Evolutionary conservation across 1,140 invertebrate genomes (phyloP), one percentile per base, ranked within the genome.

Genomic region (Tigriopus japonicus): DNA sequence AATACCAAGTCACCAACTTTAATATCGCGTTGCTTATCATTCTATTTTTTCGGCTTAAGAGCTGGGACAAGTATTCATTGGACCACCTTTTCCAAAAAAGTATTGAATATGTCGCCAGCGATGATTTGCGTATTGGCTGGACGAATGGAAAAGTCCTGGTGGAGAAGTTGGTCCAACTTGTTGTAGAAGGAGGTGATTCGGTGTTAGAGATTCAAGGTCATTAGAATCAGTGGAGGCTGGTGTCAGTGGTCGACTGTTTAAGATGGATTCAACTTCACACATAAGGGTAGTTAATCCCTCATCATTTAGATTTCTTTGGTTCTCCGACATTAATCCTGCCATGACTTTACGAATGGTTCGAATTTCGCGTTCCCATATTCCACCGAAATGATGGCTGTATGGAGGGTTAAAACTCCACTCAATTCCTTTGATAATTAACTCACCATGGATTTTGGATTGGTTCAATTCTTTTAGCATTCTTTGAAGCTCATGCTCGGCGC

Each of bases 281-380:
- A 67, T 17, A 1, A 67, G 21, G 0, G 59, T 65, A 9, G 12
- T n/a, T 41, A 67, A 59, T 7, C 58, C 17, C 17, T 64, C 62
- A 54, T 67, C 53, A 28, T 40, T 62, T 7, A 64, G 28, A 10
- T 35, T 62, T 1, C 52, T 3, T 19, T 9, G 15, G 24, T 64
- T 55, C n/a, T 64, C 52, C 0, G 23, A 53, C 14, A 52, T 24
- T 0, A 51, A 14, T 12, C 6, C 56, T 6, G 24, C 41, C 35
- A 65, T 42, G n/a, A 62, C 19, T 10, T 64, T 65, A 7, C 63
- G 40, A 6, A 64, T 15, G 1, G 56, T 45, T 21, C 62, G 42
- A 1, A 64, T 65, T 17, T 40, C 19, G 43, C 66, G 41, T 54
- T 69, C 65, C 66, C 66, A 69, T 6, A 63, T 55, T 21, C 68